These are phyloP conservation scores for Lynx canadensis DNA, from an alignment of 2,113 vertebrate genomes.

Conservation along the genomic window DNA sequence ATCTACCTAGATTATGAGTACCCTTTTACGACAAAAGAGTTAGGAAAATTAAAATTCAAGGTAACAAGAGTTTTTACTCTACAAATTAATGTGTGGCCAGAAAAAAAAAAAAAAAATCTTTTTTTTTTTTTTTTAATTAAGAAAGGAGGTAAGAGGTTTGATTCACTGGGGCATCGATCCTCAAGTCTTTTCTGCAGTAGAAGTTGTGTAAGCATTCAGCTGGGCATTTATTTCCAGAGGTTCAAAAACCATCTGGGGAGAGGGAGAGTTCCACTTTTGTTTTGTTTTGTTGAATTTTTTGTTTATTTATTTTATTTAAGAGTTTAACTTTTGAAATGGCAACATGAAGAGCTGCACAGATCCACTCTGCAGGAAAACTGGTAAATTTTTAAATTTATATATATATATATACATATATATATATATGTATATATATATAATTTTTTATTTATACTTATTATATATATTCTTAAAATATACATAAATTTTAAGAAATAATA, in stretches of 20 bases:
- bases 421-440: background rate
- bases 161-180: background rate
- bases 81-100: background rate
- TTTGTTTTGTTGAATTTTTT: too few species aligned
- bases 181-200: background rate
- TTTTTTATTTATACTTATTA: background rate
- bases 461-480: background rate
- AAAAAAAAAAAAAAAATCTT: background rate
- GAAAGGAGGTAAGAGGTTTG: background rate
- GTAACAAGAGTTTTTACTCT: background rate
- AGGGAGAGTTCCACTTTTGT: too few species aligned
- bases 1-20: background rate
- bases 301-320: too few species aligned
- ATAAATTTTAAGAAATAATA: background rate
- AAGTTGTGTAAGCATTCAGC: background rate
- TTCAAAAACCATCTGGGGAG: background rate
- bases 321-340: background rate
- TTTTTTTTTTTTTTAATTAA: background rate
- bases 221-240: background rate
- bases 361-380: background rate
- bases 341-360: background rate
- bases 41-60: slow-evolving; percentile 15
- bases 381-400: background rate
- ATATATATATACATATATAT: background rate
- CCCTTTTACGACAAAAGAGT: background rate